A percentile compares a stretch with the other conserved stretches of the same genome.
phyloP scores from a whole-genome alignment of 2,888 invertebrate species.

The Anthophora plumipes region DNA sequence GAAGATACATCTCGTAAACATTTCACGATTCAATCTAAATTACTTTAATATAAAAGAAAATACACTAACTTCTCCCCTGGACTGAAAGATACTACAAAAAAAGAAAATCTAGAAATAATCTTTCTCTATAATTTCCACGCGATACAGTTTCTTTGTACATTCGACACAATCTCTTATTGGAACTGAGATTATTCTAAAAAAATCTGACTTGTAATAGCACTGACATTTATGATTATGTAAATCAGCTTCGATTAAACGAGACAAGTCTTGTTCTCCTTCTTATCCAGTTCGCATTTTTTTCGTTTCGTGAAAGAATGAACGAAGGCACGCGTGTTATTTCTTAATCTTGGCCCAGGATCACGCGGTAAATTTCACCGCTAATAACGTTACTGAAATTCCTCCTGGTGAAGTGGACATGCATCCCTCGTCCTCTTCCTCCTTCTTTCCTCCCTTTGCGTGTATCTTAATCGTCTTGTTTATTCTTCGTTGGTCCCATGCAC shows the following conservation, averaged over 20 bases:
- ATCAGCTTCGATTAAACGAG: constrained; percentile 40
- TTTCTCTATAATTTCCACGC: background rate
- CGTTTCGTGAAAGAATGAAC: constrained; percentile 35
- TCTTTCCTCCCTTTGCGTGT: background rate
- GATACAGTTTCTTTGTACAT: background rate
- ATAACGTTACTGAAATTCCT: constrained; percentile 27
- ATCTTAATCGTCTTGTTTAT: constrained; percentile 42
- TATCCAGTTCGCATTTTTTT: constrained; percentile 18
- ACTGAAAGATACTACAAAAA: background rate
- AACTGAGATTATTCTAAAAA: background rate
- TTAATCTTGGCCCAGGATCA: constrained; percentile 26
- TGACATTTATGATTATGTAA: constrained; percentile 56
- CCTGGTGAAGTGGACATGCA: background rate
- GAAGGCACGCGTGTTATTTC: constrained; percentile 35
- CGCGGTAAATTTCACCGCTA: constrained; percentile 26
- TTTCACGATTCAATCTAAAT: background rate
- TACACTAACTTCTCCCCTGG: too few species aligned
- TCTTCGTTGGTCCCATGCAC: background rate
- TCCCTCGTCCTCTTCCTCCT: background rate
- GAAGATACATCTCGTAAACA: background rate
- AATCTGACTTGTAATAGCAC: constrained; percentile 27
- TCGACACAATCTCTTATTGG: background rate
- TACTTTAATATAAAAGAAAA: background rate
- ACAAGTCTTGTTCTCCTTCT: constrained; percentile 18
- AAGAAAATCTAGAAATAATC: constrained; percentile 1